A percentile compares a stretch with the other conserved stretches of the same genome.
Conservation (phyloP, 64 coral and sea anemone species). For the Pocillopora damicornis region DNA sequence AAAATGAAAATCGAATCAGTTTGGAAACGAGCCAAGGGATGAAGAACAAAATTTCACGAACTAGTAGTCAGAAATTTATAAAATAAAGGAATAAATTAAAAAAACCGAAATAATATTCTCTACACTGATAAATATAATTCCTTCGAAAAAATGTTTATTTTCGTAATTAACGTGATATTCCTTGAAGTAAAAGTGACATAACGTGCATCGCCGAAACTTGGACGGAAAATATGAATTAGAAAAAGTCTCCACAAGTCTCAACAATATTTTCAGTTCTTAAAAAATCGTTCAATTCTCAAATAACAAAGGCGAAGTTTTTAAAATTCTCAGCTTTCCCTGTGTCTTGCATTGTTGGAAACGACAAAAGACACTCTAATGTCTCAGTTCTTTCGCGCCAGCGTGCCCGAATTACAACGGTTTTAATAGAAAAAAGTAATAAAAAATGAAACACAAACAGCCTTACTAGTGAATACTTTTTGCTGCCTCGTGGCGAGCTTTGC, state of each 20-base stretch:
- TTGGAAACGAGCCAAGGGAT: too few species aligned
- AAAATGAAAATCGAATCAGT: too few species aligned
- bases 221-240: too few species aligned
- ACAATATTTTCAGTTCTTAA: not conserved
- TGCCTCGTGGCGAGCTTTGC: not conserved
- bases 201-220: too few species aligned
- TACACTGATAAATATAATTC: too few species aligned
- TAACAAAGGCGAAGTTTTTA: not conserved
- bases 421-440: slow-evolving; percentile 2
- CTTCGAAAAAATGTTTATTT: too few species aligned
- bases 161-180: too few species aligned
- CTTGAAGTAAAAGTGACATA: too few species aligned
- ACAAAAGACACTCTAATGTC: not conserved
- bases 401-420: not conserved
- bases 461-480: slow-evolving; percentile 9
- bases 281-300: not conserved
- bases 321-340: not conserved
- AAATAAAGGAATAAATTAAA: too few species aligned
- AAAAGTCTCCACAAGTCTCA: not conserved
- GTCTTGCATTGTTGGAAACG: not conserved
- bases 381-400: not conserved
- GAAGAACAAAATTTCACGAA: too few species aligned
- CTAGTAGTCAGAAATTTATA: too few species aligned
- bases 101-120: too few species aligned
- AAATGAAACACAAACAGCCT: slow-evolving; percentile 8